Percentiles rank a stretch among this genome's conserved stretches.
These are phyloP conservation scores for Myrmecophaga tridactyla DNA, from an alignment of 2,113 vertebrate genomes.

Conservation along the genomic window DNA sequence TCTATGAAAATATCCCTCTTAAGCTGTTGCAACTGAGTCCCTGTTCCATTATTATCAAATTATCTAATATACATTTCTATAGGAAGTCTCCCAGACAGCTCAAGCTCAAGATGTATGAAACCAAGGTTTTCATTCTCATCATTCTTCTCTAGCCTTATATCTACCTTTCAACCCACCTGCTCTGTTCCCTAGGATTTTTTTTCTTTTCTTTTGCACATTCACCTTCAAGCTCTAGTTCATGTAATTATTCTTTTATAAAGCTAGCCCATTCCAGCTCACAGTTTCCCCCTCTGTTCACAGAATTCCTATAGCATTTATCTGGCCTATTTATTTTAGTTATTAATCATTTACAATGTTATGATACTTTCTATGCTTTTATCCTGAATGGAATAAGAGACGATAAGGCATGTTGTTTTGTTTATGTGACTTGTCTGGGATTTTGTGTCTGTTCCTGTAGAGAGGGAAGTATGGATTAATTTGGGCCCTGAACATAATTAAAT, in stretches of 20 bases:
- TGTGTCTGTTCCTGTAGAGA: too few species aligned
- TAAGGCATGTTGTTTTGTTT: background rate
- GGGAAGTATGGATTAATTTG: too few species aligned
- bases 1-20: background rate
- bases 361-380: background rate
- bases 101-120: background rate
- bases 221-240: background rate
- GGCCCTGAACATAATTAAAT: too few species aligned
- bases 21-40: background rate
- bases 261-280: background rate
- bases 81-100: background rate
- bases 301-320: background rate
- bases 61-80: background rate
- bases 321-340: background rate
- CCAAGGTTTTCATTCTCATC: background rate
- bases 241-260: conserved; percentile 6
- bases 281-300: background rate
- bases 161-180: background rate
- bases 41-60: background rate
- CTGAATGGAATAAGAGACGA: background rate
- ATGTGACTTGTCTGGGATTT: too few species aligned
- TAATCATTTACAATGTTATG: background rate
- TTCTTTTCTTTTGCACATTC: background rate
- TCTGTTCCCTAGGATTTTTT: background rate
- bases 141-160: background rate